Evolutionary conservation across 2,888 invertebrate species (phyloP), one percentile per base, ranked within the genome.

Genomic region (Horisme vitalbata): DNA sequence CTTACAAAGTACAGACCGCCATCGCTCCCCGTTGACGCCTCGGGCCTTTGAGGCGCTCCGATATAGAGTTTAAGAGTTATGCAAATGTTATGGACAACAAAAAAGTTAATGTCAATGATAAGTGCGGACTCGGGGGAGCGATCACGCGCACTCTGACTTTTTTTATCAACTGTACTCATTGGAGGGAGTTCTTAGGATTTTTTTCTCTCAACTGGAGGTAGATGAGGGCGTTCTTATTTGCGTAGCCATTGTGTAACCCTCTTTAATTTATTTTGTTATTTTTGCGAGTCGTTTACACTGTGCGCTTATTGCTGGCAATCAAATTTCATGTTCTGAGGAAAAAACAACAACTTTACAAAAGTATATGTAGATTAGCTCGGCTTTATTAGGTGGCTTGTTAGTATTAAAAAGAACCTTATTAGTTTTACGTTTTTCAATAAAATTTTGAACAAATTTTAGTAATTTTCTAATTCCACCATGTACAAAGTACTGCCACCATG

Each of bases 61-160:
- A 81, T 79, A 82, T 66, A 79, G 79, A 83, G 77, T 80, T 82
- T 78, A 74, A 75, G 79, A 82, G 83, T 79, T 90, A 90, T 90
- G 89, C 88, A 85, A 90, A 90, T 90, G 80, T 89, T 90, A 90
- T 87, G 85, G 88, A 88, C 87, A 86, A 85, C 86, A 87, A 89
- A 90, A 88, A 88, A 87, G 83, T 85, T 88, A 84, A 87, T 84
- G 85, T 80, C 86, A 81, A 84, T 85, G 88, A 88, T 88, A 88
- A 88, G 87, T 86, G 80, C 75, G 68, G 51, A 63, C 88, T 73
- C 79, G 56, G 56, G 86, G 87, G 85, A 68, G 61, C 79, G 78
- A 85, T 85, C 75, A 70, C 58, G 68, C 65, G 69, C 63, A 60
- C 64, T 66, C 59, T 53, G 57, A 62, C 54, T 66, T 67, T 75